A percentile compares a stretch with the other conserved stretches of the same genome.
Conservation (phyloP, 2,113 vertebrate genomes). For the Gnathonemus longibarbis region DNA sequence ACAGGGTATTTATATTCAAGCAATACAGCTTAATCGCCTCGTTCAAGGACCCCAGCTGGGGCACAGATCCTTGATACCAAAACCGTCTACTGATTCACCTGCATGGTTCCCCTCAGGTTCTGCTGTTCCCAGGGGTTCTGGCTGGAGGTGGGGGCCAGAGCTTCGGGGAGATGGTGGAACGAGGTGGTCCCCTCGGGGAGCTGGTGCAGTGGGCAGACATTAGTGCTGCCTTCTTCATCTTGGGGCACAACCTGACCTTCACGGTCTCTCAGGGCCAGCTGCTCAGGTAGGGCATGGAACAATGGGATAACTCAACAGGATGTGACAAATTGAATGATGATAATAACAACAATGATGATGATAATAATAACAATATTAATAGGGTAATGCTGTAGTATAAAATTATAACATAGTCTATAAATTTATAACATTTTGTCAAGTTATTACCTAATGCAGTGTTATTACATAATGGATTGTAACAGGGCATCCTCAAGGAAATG, state of each 20-base stretch:
- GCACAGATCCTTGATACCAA: not conserved
- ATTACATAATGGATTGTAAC: not conserved
- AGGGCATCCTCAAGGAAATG: not conserved
- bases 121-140: slow-evolving; percentile 55
- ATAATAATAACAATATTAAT: not conserved
- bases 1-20: not conserved
- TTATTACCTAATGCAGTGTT: not conserved
- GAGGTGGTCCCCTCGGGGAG: slow-evolving; percentile 58
- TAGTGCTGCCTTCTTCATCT: slow-evolving; percentile 47
- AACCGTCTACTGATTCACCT: not conserved
- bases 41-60: not conserved
- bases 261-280: slow-evolving; percentile 48
- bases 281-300: slow-evolving; percentile 39
- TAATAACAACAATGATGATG: too few species aligned
- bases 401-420: not conserved
- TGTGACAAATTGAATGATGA: not conserved
- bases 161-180: slow-evolving; percentile 52
- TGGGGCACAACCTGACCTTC: slow-evolving; percentile 56
- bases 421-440: not conserved
- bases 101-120: slow-evolving; percentile 37
- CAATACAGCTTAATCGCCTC: not conserved
- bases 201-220: slow-evolving; percentile 64
- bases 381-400: not conserved
- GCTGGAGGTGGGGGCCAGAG: slow-evolving; percentile 44
- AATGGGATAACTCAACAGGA: not conserved